Percentiles rank a stretch among this genome's conserved stretches.
Evolutionary conservation across 2,888 invertebrate species (phyloP).

Genomic region (Harpalus rubripes): DNA sequence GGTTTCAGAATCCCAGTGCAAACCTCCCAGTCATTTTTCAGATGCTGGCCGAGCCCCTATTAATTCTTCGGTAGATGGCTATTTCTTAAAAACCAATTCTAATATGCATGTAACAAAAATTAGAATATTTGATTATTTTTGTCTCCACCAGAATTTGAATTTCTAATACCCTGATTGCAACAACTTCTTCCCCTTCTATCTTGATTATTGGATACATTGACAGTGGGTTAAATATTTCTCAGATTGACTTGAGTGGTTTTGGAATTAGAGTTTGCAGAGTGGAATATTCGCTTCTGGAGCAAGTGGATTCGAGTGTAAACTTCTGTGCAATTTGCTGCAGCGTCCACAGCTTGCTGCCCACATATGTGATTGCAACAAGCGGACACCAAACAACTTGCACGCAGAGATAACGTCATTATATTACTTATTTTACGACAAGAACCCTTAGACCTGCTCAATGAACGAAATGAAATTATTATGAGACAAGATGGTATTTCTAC

Average conservation of each 20-base stretch:
- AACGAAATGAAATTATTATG: neutral
- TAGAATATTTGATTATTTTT: too few relatives aligned
- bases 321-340: constrained; percentile 47
- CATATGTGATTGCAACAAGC: constrained; percentile 41
- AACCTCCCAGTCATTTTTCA: too few relatives aligned
- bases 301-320: constrained; percentile 43
- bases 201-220: constrained; percentile 36
- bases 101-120: too few relatives aligned
- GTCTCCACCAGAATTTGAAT: too few relatives aligned
- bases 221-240: constrained; percentile 23
- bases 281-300: constrained; percentile 43
- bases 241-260: neutral
- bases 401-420: neutral
- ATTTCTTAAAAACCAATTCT: too few relatives aligned
- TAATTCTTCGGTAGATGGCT: too few relatives aligned
- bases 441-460: neutral
- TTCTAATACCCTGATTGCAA: too few relatives aligned
- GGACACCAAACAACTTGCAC: neutral
- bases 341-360: constrained; percentile 44
- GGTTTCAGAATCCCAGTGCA: too few relatives aligned
- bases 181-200: neutral
- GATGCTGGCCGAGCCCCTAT: too few relatives aligned
- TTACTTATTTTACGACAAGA: neutral
- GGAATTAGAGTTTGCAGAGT: constrained; percentile 25
- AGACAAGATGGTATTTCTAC: neutral